Evolutionary conservation across 35 echinoderm and acorn worm species (phyloP).

Genomic region (Apostichopus parvimensis): DNA sequence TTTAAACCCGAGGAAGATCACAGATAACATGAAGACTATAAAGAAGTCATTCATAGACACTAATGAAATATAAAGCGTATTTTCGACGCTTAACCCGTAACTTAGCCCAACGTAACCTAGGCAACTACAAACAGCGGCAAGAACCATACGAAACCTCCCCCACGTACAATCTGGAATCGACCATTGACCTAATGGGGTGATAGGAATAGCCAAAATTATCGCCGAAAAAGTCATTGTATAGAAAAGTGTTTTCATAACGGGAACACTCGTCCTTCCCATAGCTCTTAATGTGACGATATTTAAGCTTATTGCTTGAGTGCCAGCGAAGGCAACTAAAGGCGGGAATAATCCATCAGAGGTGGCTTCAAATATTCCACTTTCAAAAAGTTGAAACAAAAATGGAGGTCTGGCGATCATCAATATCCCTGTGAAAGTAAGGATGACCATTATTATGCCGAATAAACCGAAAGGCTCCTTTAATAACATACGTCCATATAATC

Average conservation of each 20-base stretch:
- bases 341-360: not conserved
- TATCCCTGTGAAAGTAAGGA: not conserved
- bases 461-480: conserved; percentile 24
- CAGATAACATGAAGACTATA: not conserved
- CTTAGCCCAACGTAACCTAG: not conserved
- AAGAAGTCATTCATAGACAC: not conserved
- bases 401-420: conserved; percentile 25
- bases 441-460: conserved; percentile 10
- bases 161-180: conserved; percentile 8
- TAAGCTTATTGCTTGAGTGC: not conserved
- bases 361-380: not conserved
- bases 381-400: conserved; percentile 9
- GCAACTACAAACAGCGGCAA: not conserved
- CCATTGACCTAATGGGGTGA: not conserved
- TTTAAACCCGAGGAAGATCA: not conserved
- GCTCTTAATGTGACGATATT: not conserved
- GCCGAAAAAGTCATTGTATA: not conserved
- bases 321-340: not conserved
- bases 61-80: not conserved
- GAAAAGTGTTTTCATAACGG: not conserved
- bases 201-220: not conserved
- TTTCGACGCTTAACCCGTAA: not conserved
- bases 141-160: not conserved
- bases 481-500: not conserved
- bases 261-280: not conserved